Base-by-base conservation (phyloP, 2,888 invertebrate genomes). In the Suillia variegata region DNA sequence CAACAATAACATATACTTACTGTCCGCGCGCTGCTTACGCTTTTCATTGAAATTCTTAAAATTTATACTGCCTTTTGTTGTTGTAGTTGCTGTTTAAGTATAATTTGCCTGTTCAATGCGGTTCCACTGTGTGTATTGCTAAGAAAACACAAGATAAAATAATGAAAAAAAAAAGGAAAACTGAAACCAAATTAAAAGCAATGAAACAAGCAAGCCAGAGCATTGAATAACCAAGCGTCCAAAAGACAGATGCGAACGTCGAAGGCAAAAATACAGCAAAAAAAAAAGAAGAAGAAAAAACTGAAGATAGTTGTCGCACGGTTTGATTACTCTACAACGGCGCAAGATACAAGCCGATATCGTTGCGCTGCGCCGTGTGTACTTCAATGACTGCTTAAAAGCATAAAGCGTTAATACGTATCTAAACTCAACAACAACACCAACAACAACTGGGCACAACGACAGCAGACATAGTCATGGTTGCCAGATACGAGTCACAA, bases 381-480 rank as follows among this genome's bases (percentile, higher is more conserved):
- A 34, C 38, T 49, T 54, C 49, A 49, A 24, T 54, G 42, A 22
- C 22, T 58, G 48, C 48, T 58, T 57, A 48, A 53, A 48, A 47
- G 53, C 48, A 38, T 53, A 34, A 53, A 57, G 45, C 52, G 53
- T 58, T 58, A 53, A 54, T 54, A 54, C 53, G 58, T 24, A 54
- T 49, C 34, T 58, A 54, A 48, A 54, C 48, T 48, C 24, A 54
- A 53, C 26, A 20, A 47, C 34, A 58, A 51, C 24, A 51, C 21
- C 22, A 56, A 20, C 45, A 38, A 21, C 47, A 52, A 52, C 38
- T n/a, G n/a, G n/a, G n/a, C n/a, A n/a, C n/a, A n/a, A n/a, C n/a
- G n/a, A n/a, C n/a, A n/a, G n/a, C n/a, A n/a, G n/a, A n/a, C n/a
- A n/a, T n/a, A n/a, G n/a, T n/a, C n/a, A n/a, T n/a, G n/a, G n/a